A percentile compares a stretch with the other conserved stretches of the same genome.
These are phyloP conservation scores for Eurosta solidaginis DNA, from an alignment of 1,140 invertebrate species.

Conservation along the genomic window DNA sequence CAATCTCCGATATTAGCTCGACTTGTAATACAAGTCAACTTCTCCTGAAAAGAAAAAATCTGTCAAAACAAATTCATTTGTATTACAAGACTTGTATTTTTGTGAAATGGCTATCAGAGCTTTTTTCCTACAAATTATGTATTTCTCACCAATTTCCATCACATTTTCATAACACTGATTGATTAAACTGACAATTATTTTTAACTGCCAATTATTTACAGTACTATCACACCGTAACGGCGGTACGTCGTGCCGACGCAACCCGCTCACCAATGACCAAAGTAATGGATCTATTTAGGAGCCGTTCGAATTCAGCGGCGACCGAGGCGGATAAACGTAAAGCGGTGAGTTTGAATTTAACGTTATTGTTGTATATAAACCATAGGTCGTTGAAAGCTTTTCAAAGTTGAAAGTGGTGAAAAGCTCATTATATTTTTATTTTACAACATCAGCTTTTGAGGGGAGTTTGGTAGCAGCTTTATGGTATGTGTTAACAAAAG, in stretches of 20 bases:
- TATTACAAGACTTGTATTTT: neutral
- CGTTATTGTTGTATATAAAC: neutral
- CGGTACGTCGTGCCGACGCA: conserved; percentile 61
- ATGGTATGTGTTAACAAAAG: neutral
- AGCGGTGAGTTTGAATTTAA: conserved; percentile 67
- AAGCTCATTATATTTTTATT: neutral
- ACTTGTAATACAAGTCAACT: no score
- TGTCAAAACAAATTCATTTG: no score
- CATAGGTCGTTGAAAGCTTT: neutral
- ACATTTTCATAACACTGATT: no score
- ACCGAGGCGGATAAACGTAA: conserved; percentile 74
- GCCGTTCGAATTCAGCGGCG: conserved; percentile 74
- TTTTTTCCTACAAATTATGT: neutral
- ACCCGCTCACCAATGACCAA: conserved; percentile 76
- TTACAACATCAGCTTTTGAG: no score
- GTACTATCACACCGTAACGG: conserved; percentile 73
- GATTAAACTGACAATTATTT: neutral
- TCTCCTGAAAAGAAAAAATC: no score
- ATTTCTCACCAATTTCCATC: no score
- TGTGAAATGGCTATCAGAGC: neutral
- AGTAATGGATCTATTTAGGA: conserved; percentile 88
- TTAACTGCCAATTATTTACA: conserved; percentile 43
- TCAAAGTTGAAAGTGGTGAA: neutral
- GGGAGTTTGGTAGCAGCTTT: no score
- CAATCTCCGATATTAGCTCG: no score